These are phyloP conservation scores for Percopsis omiscomaycus DNA, from an alignment of 2,797 vertebrate genomes.

Conservation along the genomic window DNA sequence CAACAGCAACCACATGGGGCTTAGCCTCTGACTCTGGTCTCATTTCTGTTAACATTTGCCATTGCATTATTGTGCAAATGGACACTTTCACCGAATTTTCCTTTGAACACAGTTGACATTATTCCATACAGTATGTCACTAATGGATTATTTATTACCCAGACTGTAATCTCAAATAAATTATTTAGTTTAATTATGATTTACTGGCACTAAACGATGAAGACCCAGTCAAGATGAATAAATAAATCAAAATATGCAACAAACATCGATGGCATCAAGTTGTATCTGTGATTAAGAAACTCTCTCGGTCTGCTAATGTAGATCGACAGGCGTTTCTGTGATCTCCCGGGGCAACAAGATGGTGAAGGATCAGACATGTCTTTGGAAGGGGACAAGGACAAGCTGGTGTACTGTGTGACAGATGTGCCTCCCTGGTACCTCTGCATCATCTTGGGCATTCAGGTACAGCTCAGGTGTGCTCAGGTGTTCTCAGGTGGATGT, in stretches of 20 bases:
- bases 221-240: no score
- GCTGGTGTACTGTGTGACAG: slow-evolving; percentile 85
- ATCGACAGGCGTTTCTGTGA: slow-evolving; percentile 71
- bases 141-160: no score
- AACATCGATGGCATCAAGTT: neutral
- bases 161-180: no score
- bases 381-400: slow-evolving; percentile 54
- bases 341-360: slow-evolving; percentile 37
- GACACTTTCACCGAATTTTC: no score
- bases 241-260: no score
- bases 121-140: no score
- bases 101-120: no score
- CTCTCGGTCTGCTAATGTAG: slow-evolving; percentile 56
- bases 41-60: neutral
- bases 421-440: slow-evolving; percentile 92
- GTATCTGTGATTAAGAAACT: neutral
- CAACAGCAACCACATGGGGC: neutral
- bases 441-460: slow-evolving; percentile 93
- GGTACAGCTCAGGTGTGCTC: slow-evolving; percentile 68
- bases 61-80: no score
- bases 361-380: slow-evolving; percentile 31
- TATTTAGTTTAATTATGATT: no score
- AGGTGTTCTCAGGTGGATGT: neutral
- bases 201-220: no score
- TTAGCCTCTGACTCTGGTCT: neutral